These are phyloP conservation scores for Tarsius wallacei DNA, from an alignment of 2,797 vertebrate genomes.

Conservation along the genomic window DNA sequence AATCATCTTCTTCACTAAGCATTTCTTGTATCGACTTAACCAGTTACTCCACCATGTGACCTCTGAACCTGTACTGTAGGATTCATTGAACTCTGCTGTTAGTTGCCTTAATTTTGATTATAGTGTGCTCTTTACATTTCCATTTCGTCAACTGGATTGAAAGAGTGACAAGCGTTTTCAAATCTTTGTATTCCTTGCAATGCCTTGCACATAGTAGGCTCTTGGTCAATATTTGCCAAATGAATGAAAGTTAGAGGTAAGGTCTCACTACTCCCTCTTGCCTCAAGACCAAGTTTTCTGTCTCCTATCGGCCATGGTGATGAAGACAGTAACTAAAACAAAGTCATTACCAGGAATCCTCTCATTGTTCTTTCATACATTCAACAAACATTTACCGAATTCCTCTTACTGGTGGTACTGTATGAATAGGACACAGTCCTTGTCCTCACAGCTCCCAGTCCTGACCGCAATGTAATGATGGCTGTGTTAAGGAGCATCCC, in stretches of 20 bases:
- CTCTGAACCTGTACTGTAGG: neutral
- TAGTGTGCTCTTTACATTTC: neutral
- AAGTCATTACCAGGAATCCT: neutral
- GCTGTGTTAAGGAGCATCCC: neutral
- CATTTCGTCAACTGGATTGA: neutral
- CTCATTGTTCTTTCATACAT: neutral
- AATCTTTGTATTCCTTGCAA: neutral
- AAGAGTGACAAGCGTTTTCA: neutral
- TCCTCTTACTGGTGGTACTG: neutral
- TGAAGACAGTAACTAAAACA: neutral
- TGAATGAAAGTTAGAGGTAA: neutral
- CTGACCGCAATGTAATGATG: neutral
- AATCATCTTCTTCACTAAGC: neutral
- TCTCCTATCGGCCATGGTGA: neutral
- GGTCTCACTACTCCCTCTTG: neutral
- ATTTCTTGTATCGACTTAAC: neutral
- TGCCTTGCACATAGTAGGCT: neutral
- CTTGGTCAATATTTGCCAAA: conserved; percentile 1
- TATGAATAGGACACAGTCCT: rapidly evolving
- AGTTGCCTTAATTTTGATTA: neutral
- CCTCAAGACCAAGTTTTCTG: neutral
- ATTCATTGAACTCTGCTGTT: neutral
- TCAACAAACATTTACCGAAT: neutral
- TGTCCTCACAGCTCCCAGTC: neutral
- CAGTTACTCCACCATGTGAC: neutral